Base-by-base conservation (phyloP, 2,888 invertebrate species). In the Melanchra persicariae region DNA sequence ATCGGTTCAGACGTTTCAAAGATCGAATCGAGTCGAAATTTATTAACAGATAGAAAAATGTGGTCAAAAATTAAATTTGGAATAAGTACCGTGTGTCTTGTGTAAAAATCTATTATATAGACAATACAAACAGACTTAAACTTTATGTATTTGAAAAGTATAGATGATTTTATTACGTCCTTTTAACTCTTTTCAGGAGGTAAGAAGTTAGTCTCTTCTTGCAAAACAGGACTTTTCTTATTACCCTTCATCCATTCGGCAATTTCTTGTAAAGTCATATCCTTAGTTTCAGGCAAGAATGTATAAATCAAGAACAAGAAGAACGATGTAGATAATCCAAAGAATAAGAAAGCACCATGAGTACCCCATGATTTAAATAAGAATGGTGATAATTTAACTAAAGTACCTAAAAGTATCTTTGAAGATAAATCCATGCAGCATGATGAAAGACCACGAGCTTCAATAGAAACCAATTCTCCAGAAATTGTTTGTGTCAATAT, bases 251-350 rank as follows among this genome's bases (percentile, higher is more conserved):
- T 77, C 54, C 77, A 69, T 58, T 82, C 79, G 2, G 62, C 58
- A 45, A 82, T 70, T 37, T 83, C 81, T 57, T 71, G 69, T 54
- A 79, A 65, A 0, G 67, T 68, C 70, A 81, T 84, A 58, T 87
- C 87, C 52, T 87, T 86, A 2, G 87, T 87, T 74, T 88, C 89
- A 1, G 90, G 90, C 47, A 89, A 80, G 69, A 85, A 89, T 49
- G 71, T 67, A 55, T 76, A 88, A 6, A 87, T 59, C 1, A 89
- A 49, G 17, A 79, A 22, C 8, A 84, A 65, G 40, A 81, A 85
- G 8, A 85, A 57, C 7, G 77, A 74, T 3, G 86, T 83, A 1
- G 84, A 78, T 0, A 87, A n/a, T 0, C 84, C 88, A 58, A 84
- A 88, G 30, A 87, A 85, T 8, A 88, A 70, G 71, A 88, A 90